These are phyloP conservation scores for Cyrtorhinus lividipennis DNA, from an alignment of 1,140 invertebrate species.

Conservation along the genomic window DNA sequence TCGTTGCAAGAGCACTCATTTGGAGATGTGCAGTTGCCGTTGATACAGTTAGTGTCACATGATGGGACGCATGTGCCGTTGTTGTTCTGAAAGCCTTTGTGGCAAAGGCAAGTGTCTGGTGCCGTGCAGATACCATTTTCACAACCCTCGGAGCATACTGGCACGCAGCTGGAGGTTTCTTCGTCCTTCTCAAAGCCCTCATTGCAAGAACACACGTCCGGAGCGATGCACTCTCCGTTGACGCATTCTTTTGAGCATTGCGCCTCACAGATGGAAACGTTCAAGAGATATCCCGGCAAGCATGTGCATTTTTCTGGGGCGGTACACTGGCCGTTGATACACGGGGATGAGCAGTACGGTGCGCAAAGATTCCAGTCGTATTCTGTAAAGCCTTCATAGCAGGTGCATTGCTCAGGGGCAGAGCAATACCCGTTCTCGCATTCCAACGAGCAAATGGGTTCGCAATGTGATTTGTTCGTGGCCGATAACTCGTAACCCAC, in stretches of 20 bases:
- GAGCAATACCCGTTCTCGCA: neutral
- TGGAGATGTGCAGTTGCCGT: conserved; percentile 1
- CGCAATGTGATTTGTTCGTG: neutral
- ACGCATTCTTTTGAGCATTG: neutral
- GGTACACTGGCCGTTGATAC: conserved; percentile 4
- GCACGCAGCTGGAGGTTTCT: neutral
- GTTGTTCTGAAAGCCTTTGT: neutral
- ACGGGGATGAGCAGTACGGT: conserved; percentile 1
- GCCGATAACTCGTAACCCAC: neutral
- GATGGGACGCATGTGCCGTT: neutral
- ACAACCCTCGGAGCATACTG: neutral
- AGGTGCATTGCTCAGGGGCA: neutral
- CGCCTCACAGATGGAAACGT: neutral
- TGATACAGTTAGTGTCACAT: neutral
- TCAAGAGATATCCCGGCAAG: neutral
- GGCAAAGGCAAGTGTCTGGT: neutral
- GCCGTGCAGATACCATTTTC: neutral
- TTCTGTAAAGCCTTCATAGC: neutral
- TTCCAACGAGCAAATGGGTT: neutral
- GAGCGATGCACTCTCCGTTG: neutral
- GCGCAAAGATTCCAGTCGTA: neutral
- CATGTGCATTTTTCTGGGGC: conserved; percentile 10
- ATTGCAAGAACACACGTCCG: neutral
- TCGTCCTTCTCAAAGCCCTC: neutral
- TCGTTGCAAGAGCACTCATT: conserved; percentile 7